Conservation (phyloP, 2,113 vertebrate species). For the Phaethon lepturus region DNA sequence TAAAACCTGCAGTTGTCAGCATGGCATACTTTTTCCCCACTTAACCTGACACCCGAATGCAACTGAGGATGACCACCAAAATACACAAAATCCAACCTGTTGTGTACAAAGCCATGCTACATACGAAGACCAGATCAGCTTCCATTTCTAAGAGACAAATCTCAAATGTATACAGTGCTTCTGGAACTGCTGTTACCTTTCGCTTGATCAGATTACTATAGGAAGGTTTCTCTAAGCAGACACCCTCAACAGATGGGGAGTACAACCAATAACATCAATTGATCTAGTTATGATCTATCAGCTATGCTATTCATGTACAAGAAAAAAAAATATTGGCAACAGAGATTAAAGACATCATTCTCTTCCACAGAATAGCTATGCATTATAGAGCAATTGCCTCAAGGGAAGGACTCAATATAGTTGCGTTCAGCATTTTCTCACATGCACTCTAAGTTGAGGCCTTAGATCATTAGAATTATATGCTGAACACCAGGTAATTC, state of each 20-base stretch:
- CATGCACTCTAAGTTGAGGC: not conserved
- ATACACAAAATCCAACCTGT: not conserved
- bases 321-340: not conserved
- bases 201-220: not conserved
- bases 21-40: not conserved
- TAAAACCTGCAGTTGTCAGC: accelerated
- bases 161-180: not conserved
- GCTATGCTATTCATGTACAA: not conserved
- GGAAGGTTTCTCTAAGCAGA: not conserved
- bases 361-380: too few species aligned
- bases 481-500: not conserved
- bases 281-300: not conserved
- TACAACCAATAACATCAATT: not conserved
- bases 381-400: not conserved
- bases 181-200: not conserved
- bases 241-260: not conserved
- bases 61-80: not conserved
- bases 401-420: not conserved
- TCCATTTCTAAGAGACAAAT: not conserved
- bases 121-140: not conserved
- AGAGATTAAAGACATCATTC: not conserved
- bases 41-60: not conserved
- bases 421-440: not conserved
- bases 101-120: not conserved
- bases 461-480: not conserved